Evolutionary conservation across 2,113 vertebrate genomes (phyloP).

Genomic region (Podiceps cristatus): DNA sequence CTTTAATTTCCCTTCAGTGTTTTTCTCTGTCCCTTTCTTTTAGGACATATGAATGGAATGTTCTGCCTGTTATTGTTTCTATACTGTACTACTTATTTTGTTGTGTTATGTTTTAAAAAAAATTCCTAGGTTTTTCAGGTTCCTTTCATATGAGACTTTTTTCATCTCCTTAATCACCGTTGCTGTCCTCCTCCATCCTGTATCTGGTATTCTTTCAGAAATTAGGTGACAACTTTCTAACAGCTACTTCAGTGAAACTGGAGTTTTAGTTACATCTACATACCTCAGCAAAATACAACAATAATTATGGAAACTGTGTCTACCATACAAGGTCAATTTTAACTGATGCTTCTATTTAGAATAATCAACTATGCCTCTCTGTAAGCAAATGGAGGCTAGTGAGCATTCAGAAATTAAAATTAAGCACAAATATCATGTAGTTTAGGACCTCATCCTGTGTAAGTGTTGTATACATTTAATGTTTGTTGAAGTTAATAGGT

Average conservation of each 20-base stretch:
- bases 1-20: not conserved
- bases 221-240: not conserved
- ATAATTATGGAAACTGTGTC: not conserved
- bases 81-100: not conserved
- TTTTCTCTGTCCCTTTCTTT: not conserved
- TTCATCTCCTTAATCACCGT: not conserved
- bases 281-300: not conserved
- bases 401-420: not conserved
- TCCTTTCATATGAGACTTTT: not conserved
- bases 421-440: not conserved
- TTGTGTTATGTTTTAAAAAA: not conserved
- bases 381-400: not conserved
- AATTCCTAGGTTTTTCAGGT: not conserved
- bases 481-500: not conserved
- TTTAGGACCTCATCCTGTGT: not conserved
- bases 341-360: not conserved
- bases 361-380: not conserved
- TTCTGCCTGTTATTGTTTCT: not conserved
- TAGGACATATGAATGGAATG: not conserved
- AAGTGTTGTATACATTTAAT: not conserved
- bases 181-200: rapidly evolving
- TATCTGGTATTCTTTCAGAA: not conserved
- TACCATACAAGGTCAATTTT: not conserved
- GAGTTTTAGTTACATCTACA: not conserved
- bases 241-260: not conserved